Evolutionary conservation across 2,888 invertebrate genomes (phyloP), one percentile per base, ranked within the genome.

Genomic region (Kryphioiulus occultus): DNA sequence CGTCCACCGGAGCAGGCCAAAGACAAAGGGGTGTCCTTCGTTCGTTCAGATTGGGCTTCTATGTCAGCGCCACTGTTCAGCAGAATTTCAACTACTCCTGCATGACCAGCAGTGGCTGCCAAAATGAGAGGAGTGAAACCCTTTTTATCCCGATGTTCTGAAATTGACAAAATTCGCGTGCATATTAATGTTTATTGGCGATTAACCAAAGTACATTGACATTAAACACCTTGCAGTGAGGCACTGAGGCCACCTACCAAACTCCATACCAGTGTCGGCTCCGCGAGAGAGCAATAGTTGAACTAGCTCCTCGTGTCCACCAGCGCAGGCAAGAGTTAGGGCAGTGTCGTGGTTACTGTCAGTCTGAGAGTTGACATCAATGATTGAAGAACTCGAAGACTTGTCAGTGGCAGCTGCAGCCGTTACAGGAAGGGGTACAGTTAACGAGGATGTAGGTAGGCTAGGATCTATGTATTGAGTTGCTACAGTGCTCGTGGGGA

Each of bases 261-360:
- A 68, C 17, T 88, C 39, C 88, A 53, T 90, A 93, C 93, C 93
- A 92, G 99, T 98, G 92, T 98, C 96, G 0, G 99, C 98, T 88
- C 98, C 98, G 89, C 98, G 95, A 90, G 95, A 95, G 86, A 99
- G 94, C 89, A 99, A 94, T 91, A 99, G 93, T 92, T 97, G 96
- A 15, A 99, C 99, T 30, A 99, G 94, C 91, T 99, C 98, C 91
- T 98, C 97, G 92, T 99, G 98, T 0, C 99, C 99, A 89, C 98
- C 98, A 89, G 98, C 97, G 93, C 98, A 99, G 85, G 99, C 99
- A 89, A 99, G 94, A 53, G 99, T 99, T 88, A 99, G 94, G 87
- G 99, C 99, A 5, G 99, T 99, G 93, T 99, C 99, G 93, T 98
- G 98, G 93, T 99, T 99, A 91, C 97, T 97, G 92, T 99, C 99